Evolutionary conservation across 2,113 vertebrate species (phyloP).

Genomic region (Laticauda colubrina): DNA sequence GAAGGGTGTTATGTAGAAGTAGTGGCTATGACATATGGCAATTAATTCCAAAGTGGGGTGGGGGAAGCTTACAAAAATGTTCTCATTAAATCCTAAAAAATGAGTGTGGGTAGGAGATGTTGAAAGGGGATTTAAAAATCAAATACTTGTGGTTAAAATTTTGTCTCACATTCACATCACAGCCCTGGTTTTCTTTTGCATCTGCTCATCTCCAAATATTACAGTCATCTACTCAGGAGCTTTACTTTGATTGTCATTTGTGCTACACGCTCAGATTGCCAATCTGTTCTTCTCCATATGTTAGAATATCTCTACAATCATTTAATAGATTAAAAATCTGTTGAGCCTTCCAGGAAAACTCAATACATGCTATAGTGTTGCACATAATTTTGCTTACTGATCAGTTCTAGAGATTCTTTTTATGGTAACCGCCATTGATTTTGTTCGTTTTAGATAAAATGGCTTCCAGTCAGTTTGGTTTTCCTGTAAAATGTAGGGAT

Average conservation of each 20-base stretch:
- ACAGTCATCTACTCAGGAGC: neutral
- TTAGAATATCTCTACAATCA: neutral
- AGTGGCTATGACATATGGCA: neutral
- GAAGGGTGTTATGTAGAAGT: neutral
- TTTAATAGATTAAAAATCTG: neutral
- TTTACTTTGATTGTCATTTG: neutral
- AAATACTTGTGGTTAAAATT: neutral
- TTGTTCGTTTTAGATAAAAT: slow-evolving; percentile 35
- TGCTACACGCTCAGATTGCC: slow-evolving; percentile 4
- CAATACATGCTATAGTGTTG: neutral
- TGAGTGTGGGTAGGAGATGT: neutral
- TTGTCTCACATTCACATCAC: neutral
- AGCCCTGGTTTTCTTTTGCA: neutral
- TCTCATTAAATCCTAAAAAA: neutral
- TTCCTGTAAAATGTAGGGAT: slow-evolving; percentile 40
- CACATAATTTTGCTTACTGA: slow-evolving; percentile 30
- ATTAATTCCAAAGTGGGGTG: neutral
- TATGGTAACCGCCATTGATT: slow-evolving; percentile 31
- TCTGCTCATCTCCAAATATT: neutral
- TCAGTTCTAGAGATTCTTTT: slow-evolving; percentile 36
- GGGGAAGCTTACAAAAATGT: neutral
- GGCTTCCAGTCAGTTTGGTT: slow-evolving; percentile 27
- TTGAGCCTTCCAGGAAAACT: neutral
- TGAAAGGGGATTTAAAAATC: neutral
- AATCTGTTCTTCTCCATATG: neutral